Evolutionary conservation across 2,797 vertebrate genomes (phyloP).

Genomic region (Diplodus puntazzo): DNA sequence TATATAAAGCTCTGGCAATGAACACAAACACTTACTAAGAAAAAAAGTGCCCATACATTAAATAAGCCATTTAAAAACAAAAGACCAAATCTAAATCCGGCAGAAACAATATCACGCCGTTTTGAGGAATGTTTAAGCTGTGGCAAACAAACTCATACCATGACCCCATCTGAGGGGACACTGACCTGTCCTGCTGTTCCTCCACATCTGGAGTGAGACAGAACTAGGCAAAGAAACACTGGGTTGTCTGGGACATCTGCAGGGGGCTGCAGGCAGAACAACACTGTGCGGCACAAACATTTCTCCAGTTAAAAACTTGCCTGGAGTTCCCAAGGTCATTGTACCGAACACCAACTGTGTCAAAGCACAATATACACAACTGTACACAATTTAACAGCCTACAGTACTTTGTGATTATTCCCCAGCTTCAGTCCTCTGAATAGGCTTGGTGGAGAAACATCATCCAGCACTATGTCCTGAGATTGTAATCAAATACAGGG

Average conservation of each 20-base stretch:
- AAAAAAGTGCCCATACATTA: neutral
- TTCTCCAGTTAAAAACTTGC: slow-evolving; percentile 30
- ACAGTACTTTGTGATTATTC: neutral
- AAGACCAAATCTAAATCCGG: neutral
- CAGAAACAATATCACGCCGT: neutral
- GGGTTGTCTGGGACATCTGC: slow-evolving; percentile 59
- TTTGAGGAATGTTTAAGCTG: neutral
- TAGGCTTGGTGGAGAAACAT: neutral
- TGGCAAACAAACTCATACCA: slow-evolving; percentile 15
- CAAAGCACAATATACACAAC: slow-evolving; percentile 8
- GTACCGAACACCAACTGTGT: slow-evolving; percentile 26
- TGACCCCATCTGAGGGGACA: slow-evolving; percentile 11
- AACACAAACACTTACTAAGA: neutral
- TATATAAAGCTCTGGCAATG: slow-evolving; percentile 3
- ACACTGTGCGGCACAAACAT: slow-evolving; percentile 21
- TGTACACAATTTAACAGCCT: neutral
- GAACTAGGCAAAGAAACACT: slow-evolving; percentile 31
- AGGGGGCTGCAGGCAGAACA: slow-evolving; percentile 53
- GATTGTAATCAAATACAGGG: slow-evolving; percentile 5
- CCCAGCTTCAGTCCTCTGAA: neutral
- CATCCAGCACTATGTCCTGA: slow-evolving; percentile 8
- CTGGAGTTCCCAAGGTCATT: slow-evolving; percentile 36
- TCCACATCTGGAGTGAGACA: slow-evolving; percentile 57
- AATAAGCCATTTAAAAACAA: neutral
- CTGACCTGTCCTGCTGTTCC: slow-evolving; percentile 43